A percentile compares a stretch with the other conserved stretches of the same genome.
Conservation (phyloP, 2,888 invertebrate species). For the Abscondita cerata region DNA sequence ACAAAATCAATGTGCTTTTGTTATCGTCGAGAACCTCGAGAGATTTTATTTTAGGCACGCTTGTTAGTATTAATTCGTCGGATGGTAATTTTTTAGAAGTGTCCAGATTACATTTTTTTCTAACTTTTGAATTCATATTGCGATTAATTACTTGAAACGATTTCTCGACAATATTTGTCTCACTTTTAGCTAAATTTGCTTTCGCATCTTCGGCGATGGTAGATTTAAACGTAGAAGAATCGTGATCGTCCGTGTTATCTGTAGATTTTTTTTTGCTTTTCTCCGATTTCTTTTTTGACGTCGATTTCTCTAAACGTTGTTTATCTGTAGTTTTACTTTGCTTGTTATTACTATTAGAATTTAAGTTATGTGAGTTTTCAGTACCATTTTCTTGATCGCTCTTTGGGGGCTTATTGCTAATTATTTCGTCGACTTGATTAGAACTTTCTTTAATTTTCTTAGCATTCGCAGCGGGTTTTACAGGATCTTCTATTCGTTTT, state of each 20-base stretch:
- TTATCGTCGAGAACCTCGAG: slow-evolving; percentile 35
- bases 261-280: slow-evolving; percentile 1
- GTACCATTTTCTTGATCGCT: background rate
- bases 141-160: slow-evolving; percentile 36
- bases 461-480: slow-evolving; percentile 17
- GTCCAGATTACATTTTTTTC: slow-evolving; percentile 47
- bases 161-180: slow-evolving; percentile 8
- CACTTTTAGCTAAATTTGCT: background rate
- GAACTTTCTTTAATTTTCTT: slow-evolving; percentile 14
- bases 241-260: background rate
- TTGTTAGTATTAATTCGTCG: slow-evolving; percentile 34
- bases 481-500: slow-evolving; percentile 14
- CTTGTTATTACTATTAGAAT: background rate
- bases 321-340: background rate
- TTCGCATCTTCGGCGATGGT: background rate
- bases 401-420: background rate
- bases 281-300: background rate
- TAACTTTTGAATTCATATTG: slow-evolving; percentile 40
- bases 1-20: slow-evolving; percentile 41
- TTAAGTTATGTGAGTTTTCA: background rate
- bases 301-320: background rate
- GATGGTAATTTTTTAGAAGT: slow-evolving; percentile 34
- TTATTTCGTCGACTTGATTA: slow-evolving; percentile 10
- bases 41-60: slow-evolving; percentile 38
- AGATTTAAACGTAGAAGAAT: background rate